These are phyloP conservation scores for Lepidotrigona ventralis DNA, from an alignment of 1,140 invertebrate genomes.

Conservation along the genomic window DNA sequence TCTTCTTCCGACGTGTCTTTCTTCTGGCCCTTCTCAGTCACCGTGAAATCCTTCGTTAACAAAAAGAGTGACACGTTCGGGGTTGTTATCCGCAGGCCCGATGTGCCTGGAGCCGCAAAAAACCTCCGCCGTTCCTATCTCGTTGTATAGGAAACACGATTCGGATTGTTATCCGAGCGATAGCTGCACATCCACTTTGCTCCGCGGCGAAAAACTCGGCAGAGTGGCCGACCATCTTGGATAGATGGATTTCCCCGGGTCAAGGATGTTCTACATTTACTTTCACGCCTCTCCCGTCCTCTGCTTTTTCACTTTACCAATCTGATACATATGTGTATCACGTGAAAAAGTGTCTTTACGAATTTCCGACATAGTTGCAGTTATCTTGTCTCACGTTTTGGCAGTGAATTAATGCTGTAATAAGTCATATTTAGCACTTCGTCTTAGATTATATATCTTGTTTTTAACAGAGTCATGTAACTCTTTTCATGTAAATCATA, in stretches of 20 bases:
- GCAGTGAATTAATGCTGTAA: not conserved
- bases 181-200: not conserved
- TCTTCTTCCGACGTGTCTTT: slow-evolving; percentile 8
- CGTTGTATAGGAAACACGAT: slow-evolving; percentile 32
- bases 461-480: no score
- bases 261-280: not conserved
- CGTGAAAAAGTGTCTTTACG: not conserved
- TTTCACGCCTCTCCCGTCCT: not conserved
- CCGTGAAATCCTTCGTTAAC: slow-evolving; percentile 48
- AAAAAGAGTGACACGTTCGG: slow-evolving; percentile 52
- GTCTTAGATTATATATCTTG: no score
- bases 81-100: slow-evolving; percentile 21
- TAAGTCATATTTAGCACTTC: no score
- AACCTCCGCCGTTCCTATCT: not conserved
- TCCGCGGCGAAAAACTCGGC: not conserved
- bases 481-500: no score
- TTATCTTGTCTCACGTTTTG: not conserved
- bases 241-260: not conserved
- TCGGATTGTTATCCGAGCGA: slow-evolving; percentile 32
- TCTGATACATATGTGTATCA: no score
- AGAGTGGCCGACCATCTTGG: not conserved
- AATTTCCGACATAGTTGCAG: not conserved
- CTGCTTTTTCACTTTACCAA: no score
- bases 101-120: not conserved
- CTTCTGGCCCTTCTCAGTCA: slow-evolving; percentile 33